Evolutionary conservation across 2,888 invertebrate genomes (phyloP), one percentile per base, ranked within the genome.

Genomic region (Tenthredo notha): DNA sequence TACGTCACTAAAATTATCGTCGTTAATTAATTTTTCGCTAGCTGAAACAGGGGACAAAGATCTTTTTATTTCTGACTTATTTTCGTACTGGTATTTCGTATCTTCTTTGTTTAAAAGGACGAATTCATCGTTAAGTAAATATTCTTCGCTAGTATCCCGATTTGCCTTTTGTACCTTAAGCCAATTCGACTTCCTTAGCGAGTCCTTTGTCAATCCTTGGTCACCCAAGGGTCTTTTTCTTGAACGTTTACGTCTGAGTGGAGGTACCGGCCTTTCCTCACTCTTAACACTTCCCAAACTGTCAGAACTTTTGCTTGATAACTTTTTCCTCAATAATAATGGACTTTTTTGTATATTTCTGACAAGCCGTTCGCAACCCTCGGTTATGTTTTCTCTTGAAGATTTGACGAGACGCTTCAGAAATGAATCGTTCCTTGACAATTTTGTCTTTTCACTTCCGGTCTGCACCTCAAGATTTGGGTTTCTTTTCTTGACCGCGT

Each of bases 291-390:
- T 84, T 0, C 77, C 84, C 21, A 85, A 84, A 50, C 85, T 85
- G 6, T 87, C 89, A 84, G 70, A 87, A 84, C 86, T 87, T 1
- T 84, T 85, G 25, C 82, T 84, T 0, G 87, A 84, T 7, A 89
- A 87, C 84, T 90, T 90, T 67, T 88, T 89, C 40, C 87, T 87
- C 5, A 89, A 75, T 0, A 90, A 84, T 4, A 84, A 85, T 0
- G 92, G 91, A 86, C 89, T 89, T 67, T 88, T 90, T 12, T 90
- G 91, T 21, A 92, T 90, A 65, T 89, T 90, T 18, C 88, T 89
- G 7, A 92, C 89, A 33, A 92, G 85, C 50, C 87, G 89, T 78
- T 92, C 91, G 85, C 90, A 92, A 65, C 89, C 88, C 4, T 88
- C 89, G 33, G 87, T 67, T 25, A 92, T 88, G 80, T 90, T 91